Evolutionary conservation across 2,888 invertebrate genomes (phyloP).

Genomic region (Diloba caeruleocephala): DNA sequence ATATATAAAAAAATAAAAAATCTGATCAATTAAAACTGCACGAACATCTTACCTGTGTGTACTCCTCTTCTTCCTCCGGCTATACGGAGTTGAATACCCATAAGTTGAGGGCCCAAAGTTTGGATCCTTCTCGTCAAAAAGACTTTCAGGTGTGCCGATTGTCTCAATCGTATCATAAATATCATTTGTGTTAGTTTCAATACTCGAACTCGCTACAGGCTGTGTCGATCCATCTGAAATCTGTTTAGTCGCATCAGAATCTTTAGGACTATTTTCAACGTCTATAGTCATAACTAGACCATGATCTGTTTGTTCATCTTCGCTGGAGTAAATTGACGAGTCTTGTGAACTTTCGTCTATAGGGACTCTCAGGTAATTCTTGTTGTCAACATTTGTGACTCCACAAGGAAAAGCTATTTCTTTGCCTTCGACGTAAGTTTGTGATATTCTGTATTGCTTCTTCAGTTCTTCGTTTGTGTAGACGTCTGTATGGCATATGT

Average conservation of each 20-base stretch:
- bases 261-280: slow-evolving; percentile 69
- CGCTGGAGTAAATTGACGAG: slow-evolving; percentile 75
- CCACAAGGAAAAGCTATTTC: slow-evolving; percentile 75
- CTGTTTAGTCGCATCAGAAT: slow-evolving; percentile 64
- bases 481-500: slow-evolving; percentile 77
- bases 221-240: slow-evolving; percentile 72
- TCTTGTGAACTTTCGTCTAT: slow-evolving; percentile 61
- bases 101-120: slow-evolving; percentile 57
- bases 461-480: slow-evolving; percentile 82
- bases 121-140: slow-evolving; percentile 68
- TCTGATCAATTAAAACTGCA: no score
- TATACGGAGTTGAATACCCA: slow-evolving; percentile 74
- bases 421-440: slow-evolving; percentile 83
- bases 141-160: slow-evolving; percentile 36
- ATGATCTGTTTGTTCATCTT: slow-evolving; percentile 71
- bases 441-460: slow-evolving; percentile 81
- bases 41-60: slow-evolving; percentile 67
- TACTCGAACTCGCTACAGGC: slow-evolving; percentile 64
- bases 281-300: slow-evolving; percentile 82
- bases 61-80: slow-evolving; percentile 70
- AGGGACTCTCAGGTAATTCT: slow-evolving; percentile 48
- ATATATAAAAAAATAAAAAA: no score
- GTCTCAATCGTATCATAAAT: slow-evolving; percentile 65
- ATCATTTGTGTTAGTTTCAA: slow-evolving; percentile 57
- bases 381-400: slow-evolving; percentile 62